These are phyloP conservation scores for Crocallis elinguaria DNA, from an alignment of 2,888 invertebrate species.

Conservation along the genomic window DNA sequence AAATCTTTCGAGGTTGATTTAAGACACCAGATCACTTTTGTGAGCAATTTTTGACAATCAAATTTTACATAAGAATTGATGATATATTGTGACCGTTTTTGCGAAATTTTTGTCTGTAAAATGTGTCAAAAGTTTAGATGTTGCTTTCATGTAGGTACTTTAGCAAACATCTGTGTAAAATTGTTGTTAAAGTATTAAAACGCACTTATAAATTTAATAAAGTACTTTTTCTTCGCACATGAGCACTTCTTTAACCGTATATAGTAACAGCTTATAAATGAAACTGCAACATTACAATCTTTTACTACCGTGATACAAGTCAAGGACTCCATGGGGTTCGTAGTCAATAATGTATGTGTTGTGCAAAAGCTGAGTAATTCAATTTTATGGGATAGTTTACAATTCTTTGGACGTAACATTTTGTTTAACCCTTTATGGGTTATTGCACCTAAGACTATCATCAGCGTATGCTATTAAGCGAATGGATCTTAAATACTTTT, in stretches of 20 bases:
- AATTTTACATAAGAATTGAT: conserved; percentile 24
- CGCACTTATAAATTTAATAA: not conserved
- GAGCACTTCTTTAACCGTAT: not conserved
- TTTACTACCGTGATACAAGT: conserved; percentile 12
- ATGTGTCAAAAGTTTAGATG: too few relatives aligned
- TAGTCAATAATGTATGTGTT: conserved; percentile 23
- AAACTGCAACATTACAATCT: not conserved
- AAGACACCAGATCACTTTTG: conserved; percentile 30
- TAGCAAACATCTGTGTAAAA: not conserved
- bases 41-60: too few relatives aligned
- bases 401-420: not conserved
- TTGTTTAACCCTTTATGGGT: not conserved
- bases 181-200: not conserved
- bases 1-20: conserved; percentile 37
- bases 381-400: conserved; percentile 4
- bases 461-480: not conserved
- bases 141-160: too few relatives aligned
- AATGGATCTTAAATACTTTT: not conserved
- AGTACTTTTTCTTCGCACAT: not conserved
- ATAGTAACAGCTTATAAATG: not conserved
- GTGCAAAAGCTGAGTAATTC: conserved; percentile 12
- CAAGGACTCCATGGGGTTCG: conserved; percentile 13
- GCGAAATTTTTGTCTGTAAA: not conserved
- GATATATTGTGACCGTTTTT: not conserved
- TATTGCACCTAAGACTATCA: conserved; percentile 3